Conservation (phyloP, 1,140 invertebrate species). For the Drosophila repleta region DNA sequence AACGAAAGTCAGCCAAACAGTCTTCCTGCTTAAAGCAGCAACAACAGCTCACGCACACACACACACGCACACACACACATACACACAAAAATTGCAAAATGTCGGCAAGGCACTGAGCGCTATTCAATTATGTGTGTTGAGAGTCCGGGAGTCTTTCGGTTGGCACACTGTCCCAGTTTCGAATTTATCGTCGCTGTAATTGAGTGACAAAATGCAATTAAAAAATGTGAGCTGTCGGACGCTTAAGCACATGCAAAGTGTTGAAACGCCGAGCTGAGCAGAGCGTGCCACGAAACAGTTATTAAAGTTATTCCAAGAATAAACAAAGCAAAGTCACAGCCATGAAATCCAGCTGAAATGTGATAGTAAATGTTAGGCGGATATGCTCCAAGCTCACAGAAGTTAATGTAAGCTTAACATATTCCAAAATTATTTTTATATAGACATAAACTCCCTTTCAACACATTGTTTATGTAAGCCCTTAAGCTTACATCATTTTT, state of each 20-base stretch:
- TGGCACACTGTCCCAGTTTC: slow-evolving; percentile 78
- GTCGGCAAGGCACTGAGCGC: slow-evolving; percentile 19
- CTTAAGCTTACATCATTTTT: neutral
- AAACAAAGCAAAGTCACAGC: neutral
- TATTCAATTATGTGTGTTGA: slow-evolving; percentile 60
- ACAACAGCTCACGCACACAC: slow-evolving; percentile 12
- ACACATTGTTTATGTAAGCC: neutral
- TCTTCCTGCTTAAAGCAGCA: slow-evolving; percentile 66
- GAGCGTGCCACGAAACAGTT: neutral
- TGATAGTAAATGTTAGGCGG: no score
- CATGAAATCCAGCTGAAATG: neutral
- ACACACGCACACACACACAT: slow-evolving; percentile 20
- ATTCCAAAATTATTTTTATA: neutral
- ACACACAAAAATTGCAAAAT: slow-evolving; percentile 21
- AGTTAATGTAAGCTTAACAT: no score
- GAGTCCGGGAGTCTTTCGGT: slow-evolving; percentile 26
- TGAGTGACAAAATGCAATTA: slow-evolving; percentile 18
- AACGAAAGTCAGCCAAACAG: slow-evolving; percentile 57
- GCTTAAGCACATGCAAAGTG: neutral
- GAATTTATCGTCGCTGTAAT: slow-evolving; percentile 53
- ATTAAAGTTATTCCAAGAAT: neutral
- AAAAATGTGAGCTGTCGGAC: neutral
- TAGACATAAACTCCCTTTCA: neutral
- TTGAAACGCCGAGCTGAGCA: neutral
- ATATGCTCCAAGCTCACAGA: no score